Base-by-base conservation (phyloP, 2,797 vertebrate genomes). In the Momotus momota region DNA sequence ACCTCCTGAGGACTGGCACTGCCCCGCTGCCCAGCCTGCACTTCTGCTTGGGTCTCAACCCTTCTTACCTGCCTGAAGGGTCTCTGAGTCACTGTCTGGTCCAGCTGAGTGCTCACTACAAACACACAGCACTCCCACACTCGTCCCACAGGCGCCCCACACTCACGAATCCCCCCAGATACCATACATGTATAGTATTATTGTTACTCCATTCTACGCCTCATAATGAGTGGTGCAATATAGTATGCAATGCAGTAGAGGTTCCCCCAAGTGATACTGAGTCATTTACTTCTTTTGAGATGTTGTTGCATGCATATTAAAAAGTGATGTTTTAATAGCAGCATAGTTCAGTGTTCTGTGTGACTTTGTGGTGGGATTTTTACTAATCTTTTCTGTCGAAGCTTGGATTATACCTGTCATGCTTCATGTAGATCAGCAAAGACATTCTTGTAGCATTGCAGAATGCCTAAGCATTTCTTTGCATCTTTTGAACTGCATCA, bases 321-420 rank as follows among this genome's bases (percentile, higher is more conserved):
- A 74, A 90, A 69, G 15, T 7, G 6, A 7, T 73, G 70, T 86
- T 95, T 86, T 87, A 90, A 61, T 71, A 90, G 58, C 13, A 93
- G 46, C 81, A 38, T 92, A 51, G 33, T 64, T 71, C 8, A 33
- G 10, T 94, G 77, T 33, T 93, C 75, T 71, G 13, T 45, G 35
- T 61, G 62, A 55, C 81, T 94, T 91, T 95, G 66, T 91, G 48
- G n/a, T 79, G 70, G 71, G 67, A 88, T 92, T 97, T 94, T 83
- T 73, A 43, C 82, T 96, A 91, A 86, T 84, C 67, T 88, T 94
- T 86, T 31, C 29, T 88, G 35, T 95, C 4, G 2, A 83, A 95
- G 40, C 45, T 92, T 86, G 82, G 86, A 82, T 95, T 97, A 88
- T 85, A 79, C 61, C 88, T 94, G 58, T 93, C 77, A 95, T 81